phyloP scores from a whole-genome alignment of 1,140 invertebrate genomes.

The Lycorma delicatula region DNA sequence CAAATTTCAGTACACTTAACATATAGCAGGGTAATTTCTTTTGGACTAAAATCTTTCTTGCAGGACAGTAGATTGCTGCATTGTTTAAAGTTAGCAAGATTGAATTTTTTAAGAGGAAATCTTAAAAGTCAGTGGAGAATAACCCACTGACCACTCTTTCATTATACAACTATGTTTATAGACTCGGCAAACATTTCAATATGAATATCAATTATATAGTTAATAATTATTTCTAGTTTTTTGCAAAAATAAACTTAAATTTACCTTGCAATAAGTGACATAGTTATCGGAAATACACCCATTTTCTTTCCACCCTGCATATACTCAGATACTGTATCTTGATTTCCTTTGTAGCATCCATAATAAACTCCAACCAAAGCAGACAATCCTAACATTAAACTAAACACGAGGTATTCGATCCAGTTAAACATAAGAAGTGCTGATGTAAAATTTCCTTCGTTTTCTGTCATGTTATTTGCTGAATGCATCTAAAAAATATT shows the following conservation, averaged over 20 bases:
- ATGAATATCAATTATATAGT: too few species aligned
- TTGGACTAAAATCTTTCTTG: too few species aligned
- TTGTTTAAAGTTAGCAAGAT: too few species aligned
- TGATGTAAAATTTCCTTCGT: neutral
- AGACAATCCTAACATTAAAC: constrained; percentile 49
- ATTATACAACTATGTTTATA: too few species aligned
- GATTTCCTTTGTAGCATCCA: constrained; percentile 46
- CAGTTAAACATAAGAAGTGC: constrained; percentile 35
- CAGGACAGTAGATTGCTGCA: too few species aligned
- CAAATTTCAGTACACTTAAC: too few species aligned
- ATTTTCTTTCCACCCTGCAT: constrained; percentile 61
- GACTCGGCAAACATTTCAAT: too few species aligned
- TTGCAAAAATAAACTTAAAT: neutral
- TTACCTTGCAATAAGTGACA: constrained; percentile 72
- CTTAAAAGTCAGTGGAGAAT: too few species aligned
- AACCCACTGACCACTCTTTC: too few species aligned
- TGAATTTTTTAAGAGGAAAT: too few species aligned
- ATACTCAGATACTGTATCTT: constrained; percentile 54
- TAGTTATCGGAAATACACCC: constrained; percentile 68
- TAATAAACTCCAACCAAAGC: constrained; percentile 59
- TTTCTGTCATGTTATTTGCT: neutral
- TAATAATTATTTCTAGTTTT: too few species aligned
- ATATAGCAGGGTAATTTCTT: too few species aligned
- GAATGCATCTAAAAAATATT: neutral
- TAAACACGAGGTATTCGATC: constrained; percentile 51